These are phyloP conservation scores for Platygyra sinensis DNA, from an alignment of 64 coral and sea anemone species.

Conservation along the genomic window DNA sequence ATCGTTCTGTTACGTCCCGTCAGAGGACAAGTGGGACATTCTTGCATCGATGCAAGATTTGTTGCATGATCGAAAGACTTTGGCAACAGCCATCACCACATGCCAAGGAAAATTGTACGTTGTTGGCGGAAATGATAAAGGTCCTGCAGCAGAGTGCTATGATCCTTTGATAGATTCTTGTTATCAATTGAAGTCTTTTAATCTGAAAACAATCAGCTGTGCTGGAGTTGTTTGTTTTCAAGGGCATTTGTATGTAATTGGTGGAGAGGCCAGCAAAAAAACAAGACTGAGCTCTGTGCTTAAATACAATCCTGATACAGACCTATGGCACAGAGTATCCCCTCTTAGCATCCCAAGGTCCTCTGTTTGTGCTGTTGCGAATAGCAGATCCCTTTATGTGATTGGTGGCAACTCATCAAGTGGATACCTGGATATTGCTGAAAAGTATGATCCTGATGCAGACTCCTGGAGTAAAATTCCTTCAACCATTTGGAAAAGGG, in stretches of 20 bases:
- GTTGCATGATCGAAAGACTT: too few relatives aligned
- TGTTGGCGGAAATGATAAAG: not conserved
- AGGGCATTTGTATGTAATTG: not conserved
- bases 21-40: constrained; percentile 20
- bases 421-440: not conserved
- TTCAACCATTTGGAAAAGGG: not conserved
- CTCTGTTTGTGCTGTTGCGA: not conserved
- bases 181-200: not conserved
- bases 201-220: too few relatives aligned
- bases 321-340: not conserved
- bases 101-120: constrained; percentile 13
- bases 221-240: not conserved
- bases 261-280: not conserved
- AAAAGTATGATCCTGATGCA: constrained; percentile 31
- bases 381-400: not conserved
- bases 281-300: not conserved
- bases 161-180: not conserved
- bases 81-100: too few relatives aligned
- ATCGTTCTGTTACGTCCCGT: constrained; percentile 37
- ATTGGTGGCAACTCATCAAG: constrained; percentile 5
- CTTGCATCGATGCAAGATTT: not conserved
- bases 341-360: not conserved
- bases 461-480: constrained; percentile 29
- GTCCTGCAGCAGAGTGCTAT: not conserved
- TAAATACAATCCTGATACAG: constrained; percentile 17